These are phyloP conservation scores for Andricus curvator DNA, from an alignment of 2,888 invertebrate species.

Conservation along the genomic window DNA sequence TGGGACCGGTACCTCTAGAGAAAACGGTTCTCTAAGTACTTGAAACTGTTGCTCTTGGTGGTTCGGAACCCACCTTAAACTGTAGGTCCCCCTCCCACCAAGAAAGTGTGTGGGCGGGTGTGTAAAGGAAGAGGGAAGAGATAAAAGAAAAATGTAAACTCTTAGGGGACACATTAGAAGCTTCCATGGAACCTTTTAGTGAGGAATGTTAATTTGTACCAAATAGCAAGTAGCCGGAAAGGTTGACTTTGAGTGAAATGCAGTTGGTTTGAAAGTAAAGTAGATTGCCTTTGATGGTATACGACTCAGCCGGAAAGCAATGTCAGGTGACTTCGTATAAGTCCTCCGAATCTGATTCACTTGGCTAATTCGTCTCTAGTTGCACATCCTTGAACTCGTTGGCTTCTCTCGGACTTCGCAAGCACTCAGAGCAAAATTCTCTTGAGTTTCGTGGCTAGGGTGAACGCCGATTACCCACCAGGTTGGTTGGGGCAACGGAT, in stretches of 20 bases:
- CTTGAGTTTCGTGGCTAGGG: constrained; percentile 8
- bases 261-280: neutral
- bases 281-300: constrained; percentile 14
- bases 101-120: too few relatives aligned
- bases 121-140: too few relatives aligned
- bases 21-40: too few relatives aligned
- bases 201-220: too few relatives aligned
- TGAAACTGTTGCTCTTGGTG: too few relatives aligned
- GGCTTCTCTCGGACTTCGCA: constrained; percentile 32
- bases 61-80: too few relatives aligned
- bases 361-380: constrained; percentile 36
- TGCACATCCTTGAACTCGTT: constrained; percentile 34
- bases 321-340: constrained; percentile 24
- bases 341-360: constrained; percentile 16
- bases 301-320: neutral
- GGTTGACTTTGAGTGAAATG: neutral
- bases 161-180: too few relatives aligned
- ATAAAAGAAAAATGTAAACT: too few relatives aligned
- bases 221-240: too few relatives aligned
- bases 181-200: too few relatives aligned
- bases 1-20: too few relatives aligned
- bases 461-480: constrained; percentile 31
- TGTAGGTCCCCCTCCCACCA: too few relatives aligned
- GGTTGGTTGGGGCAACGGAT: neutral
- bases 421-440: constrained; percentile 22